Percentiles rank a stretch among this genome's conserved stretches.
These are phyloP conservation scores for Rugalucina vietnamica DNA, from an alignment of 2,888 invertebrate genomes.

Conservation along the genomic window DNA sequence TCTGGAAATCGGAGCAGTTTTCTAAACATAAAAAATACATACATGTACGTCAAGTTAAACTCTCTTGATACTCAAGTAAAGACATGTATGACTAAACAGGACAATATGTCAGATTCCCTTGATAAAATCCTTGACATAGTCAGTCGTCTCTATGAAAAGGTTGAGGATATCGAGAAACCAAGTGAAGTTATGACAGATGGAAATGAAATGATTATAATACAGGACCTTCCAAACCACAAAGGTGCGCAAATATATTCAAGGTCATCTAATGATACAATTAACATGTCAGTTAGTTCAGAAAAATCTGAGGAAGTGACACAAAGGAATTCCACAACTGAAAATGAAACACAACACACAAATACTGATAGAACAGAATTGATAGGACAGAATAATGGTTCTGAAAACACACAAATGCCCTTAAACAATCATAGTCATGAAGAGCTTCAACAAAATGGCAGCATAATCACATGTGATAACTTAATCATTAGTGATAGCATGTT, in stretches of 20 bases:
- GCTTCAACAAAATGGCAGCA: not conserved
- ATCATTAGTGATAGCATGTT: not conserved
- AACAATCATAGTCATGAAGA: not conserved
- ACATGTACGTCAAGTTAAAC: not conserved
- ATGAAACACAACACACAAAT: not conserved
- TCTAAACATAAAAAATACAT: no score
- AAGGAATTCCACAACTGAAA: no score
- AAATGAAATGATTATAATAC: not conserved
- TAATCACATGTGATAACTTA: not conserved
- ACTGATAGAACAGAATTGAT: not conserved
- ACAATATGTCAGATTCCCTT: not conserved
- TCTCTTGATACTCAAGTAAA: not conserved
- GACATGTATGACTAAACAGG: not conserved
- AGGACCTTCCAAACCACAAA: not conserved
- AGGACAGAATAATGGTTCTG: not conserved
- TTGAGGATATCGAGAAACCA: not conserved
- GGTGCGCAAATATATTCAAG: not conserved
- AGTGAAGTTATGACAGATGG: not conserved
- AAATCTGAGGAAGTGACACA: no score
- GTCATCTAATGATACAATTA: not conserved
- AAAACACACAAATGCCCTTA: no score
- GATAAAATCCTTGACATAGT: not conserved
- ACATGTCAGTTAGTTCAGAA: not conserved
- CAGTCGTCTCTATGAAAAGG: not conserved
- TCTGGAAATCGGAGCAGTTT: no score